Evolutionary conservation across 2,797 vertebrate genomes (phyloP), one percentile per base, ranked within the genome.

Genomic region (Sebastes umbrosus): DNA sequence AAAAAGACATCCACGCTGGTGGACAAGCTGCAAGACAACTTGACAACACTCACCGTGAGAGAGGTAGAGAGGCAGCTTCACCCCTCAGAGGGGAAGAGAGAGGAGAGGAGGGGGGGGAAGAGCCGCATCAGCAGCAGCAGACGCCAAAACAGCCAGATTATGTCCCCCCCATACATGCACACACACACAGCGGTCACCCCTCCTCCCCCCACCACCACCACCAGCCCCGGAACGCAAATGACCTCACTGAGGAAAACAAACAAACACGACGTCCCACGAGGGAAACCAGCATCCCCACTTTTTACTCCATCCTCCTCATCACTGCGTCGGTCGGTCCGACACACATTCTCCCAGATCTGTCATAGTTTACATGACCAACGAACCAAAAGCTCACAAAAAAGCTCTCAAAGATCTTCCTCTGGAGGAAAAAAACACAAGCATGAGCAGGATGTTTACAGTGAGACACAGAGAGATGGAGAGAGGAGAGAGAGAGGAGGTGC

Each of bases 11-110:
- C 79, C 75, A 29, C 79, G 62, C 59, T 25, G 75, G 75, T 79
- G 85, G 83, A 79, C 75, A 82, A 84, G 75, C 75, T 63, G 81
- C 46, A 87, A 85, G 83, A 87, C 87, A 92, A 89, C 90, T 91
- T 91, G 82, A 83, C 46, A 55, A 88, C 81, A 93, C 92, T 93
- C 93, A 93, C 93, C 91, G 78, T 87, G 84, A 87, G 77, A 80
- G 86, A 85, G 63, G 83, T 16, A 77, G 74, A 87, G 77, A 85
- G 87, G 73, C 74, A 84, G 85, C 88, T 85, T 91, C 88, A 82
- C 83, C 87, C 83, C 83, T 89, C 83, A 87, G 18, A 66, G 79
- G 77, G 75, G 62, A 58, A 58, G 63, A 75, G 63, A 50, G 71
- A 27, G 39, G 12, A n/a, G 25, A 29, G 24, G 18, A 12, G n/a